Evolutionary conservation across 2,888 invertebrate genomes (phyloP).

Genomic region (Volucella inflata): DNA sequence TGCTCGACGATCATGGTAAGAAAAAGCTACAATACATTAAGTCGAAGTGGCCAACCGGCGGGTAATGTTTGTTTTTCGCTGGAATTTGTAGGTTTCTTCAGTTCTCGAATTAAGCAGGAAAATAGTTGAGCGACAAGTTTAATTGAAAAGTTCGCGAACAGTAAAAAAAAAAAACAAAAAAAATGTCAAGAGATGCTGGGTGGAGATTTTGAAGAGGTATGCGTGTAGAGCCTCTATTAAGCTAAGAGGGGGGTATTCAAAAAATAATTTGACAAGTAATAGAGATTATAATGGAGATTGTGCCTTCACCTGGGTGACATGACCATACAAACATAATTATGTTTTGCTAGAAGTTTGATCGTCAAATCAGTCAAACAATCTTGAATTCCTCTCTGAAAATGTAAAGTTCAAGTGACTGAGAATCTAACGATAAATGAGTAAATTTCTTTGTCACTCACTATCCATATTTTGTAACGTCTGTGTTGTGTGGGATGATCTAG

Average conservation of each 20-base stretch:
- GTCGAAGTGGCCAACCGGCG: neutral
- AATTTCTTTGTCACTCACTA: too few relatives aligned
- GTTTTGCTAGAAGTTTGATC: constrained; percentile 3
- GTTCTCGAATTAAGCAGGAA: constrained; percentile 48
- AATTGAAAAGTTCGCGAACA: constrained; percentile 42
- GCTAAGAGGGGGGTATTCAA: constrained; percentile 1
- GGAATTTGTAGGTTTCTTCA: constrained; percentile 32
- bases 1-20: constrained; percentile 36
- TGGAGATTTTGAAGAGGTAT: neutral
- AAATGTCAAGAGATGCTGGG: constrained; percentile 9
- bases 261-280: constrained; percentile 25
- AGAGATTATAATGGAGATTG: too few relatives aligned
- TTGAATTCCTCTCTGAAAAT: too few relatives aligned
- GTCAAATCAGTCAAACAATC: too few relatives aligned
- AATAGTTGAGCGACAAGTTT: constrained; percentile 66
- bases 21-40: constrained; percentile 29
- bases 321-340: constrained; percentile 14
- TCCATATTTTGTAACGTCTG: too few relatives aligned
- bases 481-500: too few relatives aligned
- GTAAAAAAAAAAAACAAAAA: neutral
- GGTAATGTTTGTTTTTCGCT: constrained; percentile 14
- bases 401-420: too few relatives aligned
- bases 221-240: constrained; percentile 10
- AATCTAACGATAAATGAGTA: too few relatives aligned
- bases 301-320: constrained; percentile 39